A percentile compares a stretch with the other conserved stretches of the same genome.
Conservation (phyloP, 2,888 invertebrate species). For the Axea sp. region DNA sequence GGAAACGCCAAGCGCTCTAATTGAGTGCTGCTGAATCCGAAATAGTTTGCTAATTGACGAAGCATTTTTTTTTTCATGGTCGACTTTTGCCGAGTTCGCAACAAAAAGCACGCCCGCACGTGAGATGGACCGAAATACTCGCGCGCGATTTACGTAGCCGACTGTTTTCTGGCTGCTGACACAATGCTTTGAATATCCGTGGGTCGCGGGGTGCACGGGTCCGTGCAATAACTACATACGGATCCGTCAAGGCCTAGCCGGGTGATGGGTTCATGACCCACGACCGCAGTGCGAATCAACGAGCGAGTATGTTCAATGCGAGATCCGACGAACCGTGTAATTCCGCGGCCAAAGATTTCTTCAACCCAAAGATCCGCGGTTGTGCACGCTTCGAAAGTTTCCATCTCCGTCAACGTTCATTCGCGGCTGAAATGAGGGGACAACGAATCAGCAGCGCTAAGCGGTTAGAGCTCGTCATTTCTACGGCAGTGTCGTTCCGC, state of each 20-base stretch:
- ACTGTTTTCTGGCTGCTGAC: conserved; percentile 41
- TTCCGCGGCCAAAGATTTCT: conserved; percentile 3
- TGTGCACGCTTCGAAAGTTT: too few relatives aligned
- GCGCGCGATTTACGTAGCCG: conserved; percentile 18
- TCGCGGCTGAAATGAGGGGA: too few relatives aligned
- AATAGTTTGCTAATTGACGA: conserved; percentile 48
- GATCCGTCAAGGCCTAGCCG: conserved; percentile 15
- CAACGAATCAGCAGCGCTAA: too few relatives aligned
- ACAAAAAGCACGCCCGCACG: conserved; percentile 23
- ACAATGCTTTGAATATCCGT: conserved; percentile 37
- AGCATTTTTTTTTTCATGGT: conserved; percentile 19
- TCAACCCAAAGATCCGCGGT: too few relatives aligned
- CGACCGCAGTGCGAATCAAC: conserved; percentile 26
- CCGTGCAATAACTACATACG: conserved; percentile 32
- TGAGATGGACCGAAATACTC: conserved; percentile 24
- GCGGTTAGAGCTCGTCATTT: too few relatives aligned
- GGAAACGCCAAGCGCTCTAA: conserved; percentile 28
- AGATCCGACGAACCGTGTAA: conserved; percentile 16
- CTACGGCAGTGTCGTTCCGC: too few relatives aligned
- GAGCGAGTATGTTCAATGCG: conserved; percentile 3
- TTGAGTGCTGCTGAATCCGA: conserved; percentile 32
- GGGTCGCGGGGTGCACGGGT: conserved; percentile 16
- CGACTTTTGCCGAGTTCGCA: conserved; percentile 32
- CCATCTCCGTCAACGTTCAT: too few relatives aligned
- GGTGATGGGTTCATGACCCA: conserved; percentile 35